These are phyloP conservation scores for Chrysolina oricalcia DNA, from an alignment of 2,888 invertebrate genomes.

Conservation along the genomic window DNA sequence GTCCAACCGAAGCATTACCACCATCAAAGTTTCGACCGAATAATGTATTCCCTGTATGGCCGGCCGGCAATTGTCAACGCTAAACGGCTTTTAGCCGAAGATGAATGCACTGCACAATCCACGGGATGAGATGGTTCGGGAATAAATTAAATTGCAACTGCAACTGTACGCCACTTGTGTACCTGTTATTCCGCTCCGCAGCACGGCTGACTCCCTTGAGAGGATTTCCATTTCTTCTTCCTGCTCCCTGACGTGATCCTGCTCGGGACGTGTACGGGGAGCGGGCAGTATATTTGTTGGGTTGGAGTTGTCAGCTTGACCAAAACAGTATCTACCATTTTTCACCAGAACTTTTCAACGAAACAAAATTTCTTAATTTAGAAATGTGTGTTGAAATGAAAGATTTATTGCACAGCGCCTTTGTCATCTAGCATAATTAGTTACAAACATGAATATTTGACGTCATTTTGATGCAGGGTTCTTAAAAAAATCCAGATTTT, in stretches of 20 bases:
- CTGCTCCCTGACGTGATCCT: constrained; percentile 41
- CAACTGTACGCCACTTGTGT: constrained; percentile 56
- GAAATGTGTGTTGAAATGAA: too few relatives aligned
- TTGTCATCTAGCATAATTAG: too few relatives aligned
- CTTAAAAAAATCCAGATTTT: too few relatives aligned
- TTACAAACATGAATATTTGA: too few relatives aligned
- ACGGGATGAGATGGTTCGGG: constrained; percentile 54
- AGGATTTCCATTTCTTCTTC: constrained; percentile 45
- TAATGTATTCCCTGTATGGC: constrained; percentile 21
- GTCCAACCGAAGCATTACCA: neutral
- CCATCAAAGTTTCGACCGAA: constrained; percentile 10
- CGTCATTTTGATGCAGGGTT: too few relatives aligned
- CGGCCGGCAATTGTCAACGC: constrained; percentile 59
- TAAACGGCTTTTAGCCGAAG: constrained; percentile 59
- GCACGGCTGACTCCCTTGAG: constrained; percentile 49
- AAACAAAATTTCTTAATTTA: too few relatives aligned
- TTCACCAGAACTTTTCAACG: too few relatives aligned
- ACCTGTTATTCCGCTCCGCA: constrained; percentile 61
- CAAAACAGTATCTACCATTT: too few relatives aligned
- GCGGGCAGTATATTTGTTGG: neutral
- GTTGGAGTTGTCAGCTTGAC: neutral
- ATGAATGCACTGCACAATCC: constrained; percentile 50
- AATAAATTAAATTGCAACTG: constrained; percentile 64
- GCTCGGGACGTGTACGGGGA: constrained; percentile 34
- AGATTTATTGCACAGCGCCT: too few relatives aligned